These are phyloP conservation scores for Cabera pusaria DNA, from an alignment of 2,888 invertebrate genomes.

Conservation along the genomic window DNA sequence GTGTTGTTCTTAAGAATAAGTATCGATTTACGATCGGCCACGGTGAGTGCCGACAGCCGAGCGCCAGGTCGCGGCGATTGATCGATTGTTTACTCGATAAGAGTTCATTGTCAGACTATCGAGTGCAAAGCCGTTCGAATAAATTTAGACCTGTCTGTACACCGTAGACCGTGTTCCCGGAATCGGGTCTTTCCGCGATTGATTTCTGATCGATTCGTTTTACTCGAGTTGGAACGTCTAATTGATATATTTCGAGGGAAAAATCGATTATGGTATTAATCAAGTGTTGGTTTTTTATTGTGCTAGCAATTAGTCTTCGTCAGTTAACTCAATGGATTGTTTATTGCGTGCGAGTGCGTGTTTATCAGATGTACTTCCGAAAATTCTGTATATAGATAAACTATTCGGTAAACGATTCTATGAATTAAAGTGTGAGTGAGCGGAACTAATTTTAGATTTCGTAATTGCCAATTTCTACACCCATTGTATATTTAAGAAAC, in stretches of 20 bases:
- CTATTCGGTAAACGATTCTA: slow-evolving; percentile 14
- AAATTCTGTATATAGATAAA: slow-evolving; percentile 17
- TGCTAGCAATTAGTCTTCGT: slow-evolving; percentile 28
- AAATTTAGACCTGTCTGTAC: slow-evolving; percentile 68
- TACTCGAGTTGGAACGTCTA: slow-evolving; percentile 10
- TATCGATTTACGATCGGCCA: slow-evolving; percentile 73
- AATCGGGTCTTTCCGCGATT: slow-evolving; percentile 48
- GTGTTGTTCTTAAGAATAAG: slow-evolving; percentile 54
- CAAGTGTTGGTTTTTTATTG: slow-evolving; percentile 26
- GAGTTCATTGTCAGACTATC: slow-evolving; percentile 79
- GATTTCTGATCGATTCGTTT: slow-evolving; percentile 35
- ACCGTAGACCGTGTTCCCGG: slow-evolving; percentile 50
- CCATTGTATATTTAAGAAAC: too few relatives aligned
- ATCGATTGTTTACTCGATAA: slow-evolving; percentile 72
- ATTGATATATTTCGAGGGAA: slow-evolving; percentile 18
- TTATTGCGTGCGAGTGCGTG: slow-evolving; percentile 32
- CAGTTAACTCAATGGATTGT: slow-evolving; percentile 28
- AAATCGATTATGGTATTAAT: slow-evolving; percentile 18
- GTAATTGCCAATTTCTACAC: too few relatives aligned
- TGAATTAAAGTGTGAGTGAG: slow-evolving; percentile 6
- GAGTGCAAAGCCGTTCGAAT: slow-evolving; percentile 69
- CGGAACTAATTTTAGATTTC: slow-evolving; percentile 12
- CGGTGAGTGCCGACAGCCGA: slow-evolving; percentile 63
- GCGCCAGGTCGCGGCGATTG: slow-evolving; percentile 71
- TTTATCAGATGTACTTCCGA: slow-evolving; percentile 23